A percentile compares a stretch with the other conserved stretches of the same genome.
phyloP scores from a whole-genome alignment of 1,140 invertebrate species.

The Sesamia nonagrioides region DNA sequence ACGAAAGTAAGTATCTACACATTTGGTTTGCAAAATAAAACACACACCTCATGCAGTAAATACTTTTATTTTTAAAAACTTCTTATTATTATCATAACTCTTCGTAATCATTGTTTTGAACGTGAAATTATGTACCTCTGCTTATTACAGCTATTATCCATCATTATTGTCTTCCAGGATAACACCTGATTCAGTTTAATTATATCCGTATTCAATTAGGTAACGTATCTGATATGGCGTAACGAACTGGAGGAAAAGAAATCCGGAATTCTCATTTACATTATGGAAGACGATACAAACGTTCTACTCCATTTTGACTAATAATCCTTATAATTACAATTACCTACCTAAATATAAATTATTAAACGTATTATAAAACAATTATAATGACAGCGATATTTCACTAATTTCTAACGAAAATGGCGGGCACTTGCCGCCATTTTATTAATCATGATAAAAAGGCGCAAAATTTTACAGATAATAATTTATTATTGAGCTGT shows the following conservation, averaged over 20 bases:
- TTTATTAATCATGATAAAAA: slow-evolving; percentile 6
- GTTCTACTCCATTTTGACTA: slow-evolving; percentile 65
- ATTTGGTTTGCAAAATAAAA: slow-evolving; percentile 55
- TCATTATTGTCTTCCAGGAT: slow-evolving; percentile 87
- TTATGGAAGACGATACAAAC: slow-evolving; percentile 85
- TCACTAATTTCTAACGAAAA: slow-evolving; percentile 20
- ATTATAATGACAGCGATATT: slow-evolving; percentile 32
- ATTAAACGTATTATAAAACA: slow-evolving; percentile 35
- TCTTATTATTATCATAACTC: slow-evolving; percentile 80
- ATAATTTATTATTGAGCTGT: slow-evolving; percentile 12
- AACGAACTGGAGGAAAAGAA: slow-evolving; percentile 69
- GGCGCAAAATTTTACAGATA: slow-evolving; percentile 25
- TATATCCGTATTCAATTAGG: slow-evolving; percentile 57
- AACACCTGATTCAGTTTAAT: slow-evolving; percentile 74
- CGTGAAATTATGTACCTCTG: slow-evolving; percentile 82
- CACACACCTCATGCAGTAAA: slow-evolving; percentile 74
- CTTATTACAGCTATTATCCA: slow-evolving; percentile 82
- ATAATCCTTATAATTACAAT: slow-evolving; percentile 46
- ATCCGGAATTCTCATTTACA: slow-evolving; percentile 73
- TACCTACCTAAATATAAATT: slow-evolving; percentile 38
- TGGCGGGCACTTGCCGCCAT: slow-evolving; percentile 11
- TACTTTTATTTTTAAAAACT: slow-evolving; percentile 86
- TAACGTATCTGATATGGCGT: slow-evolving; percentile 59
- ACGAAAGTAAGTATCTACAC: no score
- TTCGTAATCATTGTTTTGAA: slow-evolving; percentile 78